A percentile compares a stretch with the other conserved stretches of the same genome.
Conservation (phyloP, 2,797 vertebrate species). For the Zalophus californianus region DNA sequence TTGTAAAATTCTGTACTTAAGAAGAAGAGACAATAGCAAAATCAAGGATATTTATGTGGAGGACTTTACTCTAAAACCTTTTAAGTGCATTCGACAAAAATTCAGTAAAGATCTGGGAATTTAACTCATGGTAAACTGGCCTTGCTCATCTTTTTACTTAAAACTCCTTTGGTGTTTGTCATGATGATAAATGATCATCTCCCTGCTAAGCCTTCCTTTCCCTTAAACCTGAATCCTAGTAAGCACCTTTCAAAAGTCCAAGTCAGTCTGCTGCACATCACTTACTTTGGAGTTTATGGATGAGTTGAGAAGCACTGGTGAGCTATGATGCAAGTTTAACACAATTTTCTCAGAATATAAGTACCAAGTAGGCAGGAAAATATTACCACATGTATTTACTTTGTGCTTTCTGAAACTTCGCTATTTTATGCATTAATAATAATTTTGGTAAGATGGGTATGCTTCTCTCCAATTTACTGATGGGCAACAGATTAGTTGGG, state of each 20-base stretch:
- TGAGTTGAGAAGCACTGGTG: neutral
- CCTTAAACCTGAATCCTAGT: neutral
- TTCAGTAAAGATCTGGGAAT: neutral
- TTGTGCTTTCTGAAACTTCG: conserved; percentile 26
- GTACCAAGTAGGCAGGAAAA: neutral
- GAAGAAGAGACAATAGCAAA: neutral
- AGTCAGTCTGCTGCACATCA: neutral
- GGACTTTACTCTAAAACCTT: neutral
- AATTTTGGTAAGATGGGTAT: neutral
- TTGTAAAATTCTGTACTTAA: neutral
- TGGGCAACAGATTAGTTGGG: neutral
- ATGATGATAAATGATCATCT: neutral
- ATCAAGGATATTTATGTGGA: neutral
- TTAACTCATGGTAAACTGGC: neutral
- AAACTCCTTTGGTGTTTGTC: neutral
- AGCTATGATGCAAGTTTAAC: neutral
- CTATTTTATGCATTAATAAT: conserved; percentile 28
- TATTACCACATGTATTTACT: neutral
- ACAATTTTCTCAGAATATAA: neutral
- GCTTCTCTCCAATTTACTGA: neutral
- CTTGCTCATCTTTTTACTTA: conserved; percentile 21
- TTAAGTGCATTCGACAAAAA: neutral
- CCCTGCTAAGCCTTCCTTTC: neutral
- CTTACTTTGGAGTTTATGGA: neutral
- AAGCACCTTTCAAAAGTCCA: neutral